A percentile compares a stretch with the other conserved stretches of the same genome.
phyloP scores from a whole-genome alignment of 2,888 invertebrate species.

The Nemurella pictetii region DNA sequence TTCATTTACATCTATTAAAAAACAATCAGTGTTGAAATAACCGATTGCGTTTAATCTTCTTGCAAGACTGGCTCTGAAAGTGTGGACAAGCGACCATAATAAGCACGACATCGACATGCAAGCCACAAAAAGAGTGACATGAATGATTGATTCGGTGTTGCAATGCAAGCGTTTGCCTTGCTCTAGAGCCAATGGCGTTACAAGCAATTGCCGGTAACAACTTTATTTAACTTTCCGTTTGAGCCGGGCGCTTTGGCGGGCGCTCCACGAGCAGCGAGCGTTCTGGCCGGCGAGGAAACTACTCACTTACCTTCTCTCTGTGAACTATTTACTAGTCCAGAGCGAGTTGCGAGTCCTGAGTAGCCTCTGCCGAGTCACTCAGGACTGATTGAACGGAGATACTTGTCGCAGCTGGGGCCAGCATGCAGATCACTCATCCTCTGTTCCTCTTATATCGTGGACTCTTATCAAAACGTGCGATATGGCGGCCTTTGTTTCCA shows the following conservation, averaged over 20 bases:
- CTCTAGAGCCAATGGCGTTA: neutral
- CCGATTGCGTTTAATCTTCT: no score
- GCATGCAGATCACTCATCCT: neutral
- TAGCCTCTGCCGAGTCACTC: neutral
- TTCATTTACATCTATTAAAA: no score
- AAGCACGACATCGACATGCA: neutral
- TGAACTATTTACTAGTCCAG: neutral
- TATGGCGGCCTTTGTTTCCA: neutral
- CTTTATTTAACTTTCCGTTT: neutral
- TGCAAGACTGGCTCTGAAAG: no score
- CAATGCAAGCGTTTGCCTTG: neutral
- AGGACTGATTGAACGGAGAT: neutral
- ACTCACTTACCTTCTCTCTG: neutral
- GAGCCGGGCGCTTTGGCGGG: neutral
- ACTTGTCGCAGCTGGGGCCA: neutral
- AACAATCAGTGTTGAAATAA: no score
- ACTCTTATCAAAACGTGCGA: neutral
- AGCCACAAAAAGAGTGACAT: neutral
- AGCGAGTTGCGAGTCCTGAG: neutral
- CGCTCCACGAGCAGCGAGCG: no score
- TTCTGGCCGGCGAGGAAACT: neutral
- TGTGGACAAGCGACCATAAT: neutral
- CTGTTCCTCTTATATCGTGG: neutral
- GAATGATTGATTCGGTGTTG: neutral
- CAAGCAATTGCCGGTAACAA: neutral